phyloP scores from a whole-genome alignment of 2,113 vertebrate genomes.

The Lophius piscatorius region DNA sequence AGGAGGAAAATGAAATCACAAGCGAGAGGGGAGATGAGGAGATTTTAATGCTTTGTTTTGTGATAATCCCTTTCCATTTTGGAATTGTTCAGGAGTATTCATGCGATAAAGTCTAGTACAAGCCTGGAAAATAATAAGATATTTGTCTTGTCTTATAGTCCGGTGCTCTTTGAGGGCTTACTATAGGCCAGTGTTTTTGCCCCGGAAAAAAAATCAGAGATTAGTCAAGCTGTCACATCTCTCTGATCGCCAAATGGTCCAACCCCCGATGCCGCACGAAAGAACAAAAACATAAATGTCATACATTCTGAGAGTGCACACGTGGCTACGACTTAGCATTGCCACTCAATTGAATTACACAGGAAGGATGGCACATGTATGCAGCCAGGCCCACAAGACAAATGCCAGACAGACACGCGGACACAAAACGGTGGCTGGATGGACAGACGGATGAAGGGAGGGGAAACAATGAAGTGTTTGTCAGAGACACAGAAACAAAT shows the following conservation, averaged over 20 bases:
- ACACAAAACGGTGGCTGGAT: conserved; percentile 56
- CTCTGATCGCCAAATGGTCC: conserved; percentile 65
- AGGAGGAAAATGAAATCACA: conserved; percentile 76
- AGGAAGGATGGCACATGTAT: conserved; percentile 41
- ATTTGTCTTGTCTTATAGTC: conserved; percentile 70
- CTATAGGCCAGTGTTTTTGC: conserved; percentile 68
- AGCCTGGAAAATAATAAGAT: conserved; percentile 75
- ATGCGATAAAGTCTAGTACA: conserved; percentile 73
- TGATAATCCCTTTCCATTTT: conserved; percentile 79
- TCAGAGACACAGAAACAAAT: conserved; percentile 76
- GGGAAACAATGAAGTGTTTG: conserved; percentile 72
- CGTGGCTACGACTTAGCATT: not conserved
- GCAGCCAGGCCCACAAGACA: conserved; percentile 44
- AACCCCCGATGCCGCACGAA: conserved; percentile 62
- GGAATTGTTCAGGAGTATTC: conserved; percentile 75
- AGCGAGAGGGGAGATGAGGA: conserved; percentile 56
- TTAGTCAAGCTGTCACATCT: conserved; percentile 75
- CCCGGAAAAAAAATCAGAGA: conserved; percentile 73
- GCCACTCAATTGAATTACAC: conserved; percentile 39
- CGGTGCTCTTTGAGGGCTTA: conserved; percentile 63
- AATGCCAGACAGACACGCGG: conserved; percentile 65
- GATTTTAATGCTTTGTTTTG: conserved; percentile 77
- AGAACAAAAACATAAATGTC: conserved; percentile 57
- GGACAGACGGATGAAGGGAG: conserved; percentile 72
- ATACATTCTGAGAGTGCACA: conserved; percentile 36